phyloP scores from a whole-genome alignment of 2,888 invertebrate genomes.

The Doris montereyensis region DNA sequence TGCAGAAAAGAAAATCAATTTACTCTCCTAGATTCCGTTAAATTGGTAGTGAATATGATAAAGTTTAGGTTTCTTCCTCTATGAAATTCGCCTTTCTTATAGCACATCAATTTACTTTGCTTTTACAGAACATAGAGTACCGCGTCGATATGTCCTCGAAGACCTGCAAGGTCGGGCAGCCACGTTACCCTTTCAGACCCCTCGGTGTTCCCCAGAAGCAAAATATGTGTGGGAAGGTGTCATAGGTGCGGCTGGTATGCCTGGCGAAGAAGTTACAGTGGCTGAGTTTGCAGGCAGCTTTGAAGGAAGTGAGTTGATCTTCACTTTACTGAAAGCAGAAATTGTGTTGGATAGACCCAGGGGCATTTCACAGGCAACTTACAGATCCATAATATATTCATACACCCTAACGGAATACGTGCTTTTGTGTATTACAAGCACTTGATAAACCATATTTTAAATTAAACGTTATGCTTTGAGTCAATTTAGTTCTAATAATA shows the following conservation, averaged over 20 bases:
- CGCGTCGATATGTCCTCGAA: slow-evolving; percentile 53
- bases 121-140: slow-evolving; percentile 54
- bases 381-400: no score
- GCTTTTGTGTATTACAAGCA: no score
- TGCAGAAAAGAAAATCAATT: background rate
- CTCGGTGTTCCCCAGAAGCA: slow-evolving; percentile 55
- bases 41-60: no score
- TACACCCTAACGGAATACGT: no score
- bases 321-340: background rate
- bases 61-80: no score
- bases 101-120: background rate
- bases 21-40: background rate
- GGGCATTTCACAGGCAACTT: no score
- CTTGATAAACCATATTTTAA: no score
- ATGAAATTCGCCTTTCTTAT: background rate
- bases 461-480: no score
- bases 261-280: slow-evolving; percentile 52
- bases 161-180: slow-evolving; percentile 50
- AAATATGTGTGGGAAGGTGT: slow-evolving; percentile 53
- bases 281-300: slow-evolving; percentile 53
- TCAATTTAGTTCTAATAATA: no score
- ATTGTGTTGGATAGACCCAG: no score
- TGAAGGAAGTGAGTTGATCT: slow-evolving; percentile 46
- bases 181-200: slow-evolving; percentile 52
- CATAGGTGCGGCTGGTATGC: slow-evolving; percentile 55